Conservation (phyloP, 2,888 invertebrate species). For the Athetis lepigone region DNA sequence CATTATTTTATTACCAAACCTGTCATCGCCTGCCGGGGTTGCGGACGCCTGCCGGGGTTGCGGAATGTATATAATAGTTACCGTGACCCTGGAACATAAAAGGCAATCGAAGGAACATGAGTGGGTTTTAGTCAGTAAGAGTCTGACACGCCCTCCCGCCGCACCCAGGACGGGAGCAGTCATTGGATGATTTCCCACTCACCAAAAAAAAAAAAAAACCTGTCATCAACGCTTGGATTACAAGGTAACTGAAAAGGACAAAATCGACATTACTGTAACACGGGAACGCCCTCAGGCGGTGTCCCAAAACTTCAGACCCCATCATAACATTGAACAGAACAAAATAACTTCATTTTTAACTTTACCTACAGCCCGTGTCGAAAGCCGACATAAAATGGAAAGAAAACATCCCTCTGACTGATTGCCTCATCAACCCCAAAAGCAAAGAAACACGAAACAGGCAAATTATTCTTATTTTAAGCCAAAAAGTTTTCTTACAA, state of each 20-base stretch:
- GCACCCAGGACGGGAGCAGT: no score
- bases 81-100: no score
- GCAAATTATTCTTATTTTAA: conserved; percentile 50
- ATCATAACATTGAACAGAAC: conserved; percentile 37
- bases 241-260: conserved; percentile 1
- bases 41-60: no score
- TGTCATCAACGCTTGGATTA: not conserved
- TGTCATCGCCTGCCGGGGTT: no score
- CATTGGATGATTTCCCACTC: no score
- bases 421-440: conserved; percentile 59
- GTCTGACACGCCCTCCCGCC: no score
- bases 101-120: no score
- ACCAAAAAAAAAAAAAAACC: not conserved
- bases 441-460: conserved; percentile 43
- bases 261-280: conserved; percentile 5
- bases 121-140: no score
- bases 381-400: conserved; percentile 48
- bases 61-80: no score
- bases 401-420: conserved; percentile 53
- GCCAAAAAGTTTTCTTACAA: conserved; percentile 39
- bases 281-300: conserved; percentile 22
- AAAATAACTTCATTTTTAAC: conserved; percentile 62
- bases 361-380: conserved; percentile 48
- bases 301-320: conserved; percentile 32
- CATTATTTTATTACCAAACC: no score